Percentiles rank a stretch among this genome's conserved stretches.
These are phyloP conservation scores for Motacilla tschutschensis DNA, from an alignment of 2,113 vertebrate genomes.

Conservation along the genomic window DNA sequence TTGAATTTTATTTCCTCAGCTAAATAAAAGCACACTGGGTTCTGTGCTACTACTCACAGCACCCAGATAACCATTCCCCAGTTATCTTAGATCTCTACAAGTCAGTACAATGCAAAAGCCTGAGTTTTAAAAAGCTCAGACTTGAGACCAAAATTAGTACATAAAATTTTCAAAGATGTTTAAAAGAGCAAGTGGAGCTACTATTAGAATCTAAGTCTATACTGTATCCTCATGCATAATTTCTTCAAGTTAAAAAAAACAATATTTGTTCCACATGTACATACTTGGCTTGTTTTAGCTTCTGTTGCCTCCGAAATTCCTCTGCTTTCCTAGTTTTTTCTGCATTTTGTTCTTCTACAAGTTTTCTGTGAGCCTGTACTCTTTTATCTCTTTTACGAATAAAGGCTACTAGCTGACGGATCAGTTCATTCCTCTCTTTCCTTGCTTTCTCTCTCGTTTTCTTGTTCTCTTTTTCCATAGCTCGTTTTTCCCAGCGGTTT, in stretches of 20 bases:
- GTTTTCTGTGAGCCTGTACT: constrained; percentile 89
- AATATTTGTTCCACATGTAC: background rate
- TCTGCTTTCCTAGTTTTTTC: constrained; percentile 88
- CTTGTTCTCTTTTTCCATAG: constrained; percentile 98
- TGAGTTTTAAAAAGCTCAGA: background rate
- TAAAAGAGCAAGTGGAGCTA: background rate
- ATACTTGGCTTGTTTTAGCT: constrained; percentile 88
- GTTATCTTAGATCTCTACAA: background rate
- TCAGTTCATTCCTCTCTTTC: constrained; percentile 88
- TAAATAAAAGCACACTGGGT: background rate
- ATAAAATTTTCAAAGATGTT: background rate
- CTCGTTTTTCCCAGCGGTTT: constrained; percentile 96
- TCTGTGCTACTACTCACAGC: background rate
- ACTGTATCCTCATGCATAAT: background rate
- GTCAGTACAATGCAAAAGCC: background rate
- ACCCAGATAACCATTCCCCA: background rate
- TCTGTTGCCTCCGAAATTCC: constrained; percentile 86
- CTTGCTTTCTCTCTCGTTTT: constrained; percentile 89
- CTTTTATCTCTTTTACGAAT: constrained; percentile 90
- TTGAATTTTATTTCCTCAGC: background rate
- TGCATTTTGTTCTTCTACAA: constrained; percentile 83
- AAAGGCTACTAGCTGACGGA: constrained; percentile 90
- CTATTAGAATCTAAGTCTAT: background rate
- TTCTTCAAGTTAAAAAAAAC: background rate
- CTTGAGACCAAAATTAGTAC: background rate